These are phyloP conservation scores for Zelostemma sp. DNA, from an alignment of 1,140 invertebrate species.

Conservation along the genomic window DNA sequence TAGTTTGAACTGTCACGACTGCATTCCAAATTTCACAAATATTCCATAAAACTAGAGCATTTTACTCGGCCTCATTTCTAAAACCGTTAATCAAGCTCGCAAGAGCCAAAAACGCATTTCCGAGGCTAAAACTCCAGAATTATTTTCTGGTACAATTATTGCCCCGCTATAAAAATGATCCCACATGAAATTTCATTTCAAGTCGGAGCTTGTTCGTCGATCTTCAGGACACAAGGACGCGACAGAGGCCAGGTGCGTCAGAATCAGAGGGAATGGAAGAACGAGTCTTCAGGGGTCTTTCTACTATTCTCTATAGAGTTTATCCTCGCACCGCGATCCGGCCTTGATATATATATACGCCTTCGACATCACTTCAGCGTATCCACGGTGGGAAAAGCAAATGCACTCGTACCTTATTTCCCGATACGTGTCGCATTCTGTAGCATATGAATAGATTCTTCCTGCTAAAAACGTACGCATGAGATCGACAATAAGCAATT, in stretches of 20 bases:
- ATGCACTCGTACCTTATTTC: slow-evolving; percentile 4
- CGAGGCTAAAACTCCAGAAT: too few species aligned
- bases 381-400: slow-evolving; percentile 34
- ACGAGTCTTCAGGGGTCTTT: slow-evolving; percentile 53
- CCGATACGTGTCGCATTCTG: neutral
- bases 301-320: slow-evolving; percentile 42
- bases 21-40: too few species aligned
- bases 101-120: too few species aligned
- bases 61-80: too few species aligned
- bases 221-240: slow-evolving; percentile 32
- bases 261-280: slow-evolving; percentile 48
- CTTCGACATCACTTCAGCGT: neutral
- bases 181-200: neutral
- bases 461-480: neutral
- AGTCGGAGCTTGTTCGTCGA: slow-evolving; percentile 20
- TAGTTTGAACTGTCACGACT: too few species aligned
- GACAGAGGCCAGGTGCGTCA: slow-evolving; percentile 52
- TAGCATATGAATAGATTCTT: neutral
- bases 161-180: too few species aligned
- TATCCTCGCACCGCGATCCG: slow-evolving; percentile 34
- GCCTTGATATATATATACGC: slow-evolving; percentile 14
- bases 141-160: too few species aligned
- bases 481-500: neutral
- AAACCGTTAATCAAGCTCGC: too few species aligned
- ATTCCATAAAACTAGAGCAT: too few species aligned